Evolutionary conservation across 2,888 invertebrate genomes (phyloP).

Genomic region (Tanypteryx hageni): DNA sequence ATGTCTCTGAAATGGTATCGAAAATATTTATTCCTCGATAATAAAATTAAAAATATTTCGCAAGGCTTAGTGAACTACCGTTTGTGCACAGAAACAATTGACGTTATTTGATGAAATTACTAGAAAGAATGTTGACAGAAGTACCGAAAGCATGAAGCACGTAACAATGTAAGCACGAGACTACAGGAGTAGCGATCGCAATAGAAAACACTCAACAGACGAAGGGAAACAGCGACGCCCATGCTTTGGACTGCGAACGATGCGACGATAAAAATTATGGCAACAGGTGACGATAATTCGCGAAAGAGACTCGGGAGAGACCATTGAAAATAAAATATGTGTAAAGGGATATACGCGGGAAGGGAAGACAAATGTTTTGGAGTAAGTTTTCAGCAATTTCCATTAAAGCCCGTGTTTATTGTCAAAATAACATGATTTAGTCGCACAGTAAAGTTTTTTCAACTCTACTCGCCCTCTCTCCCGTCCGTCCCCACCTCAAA

Average conservation of each 20-base stretch:
- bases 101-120: not conserved
- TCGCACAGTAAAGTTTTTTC: not conserved
- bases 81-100: no score
- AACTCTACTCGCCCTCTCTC: not conserved
- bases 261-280: not conserved
- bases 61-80: no score
- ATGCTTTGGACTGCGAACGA: not conserved
- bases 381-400: constrained; percentile 16
- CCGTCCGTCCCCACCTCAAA: not conserved
- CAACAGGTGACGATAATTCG: not conserved
- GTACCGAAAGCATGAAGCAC: not conserved
- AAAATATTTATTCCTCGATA: no score
- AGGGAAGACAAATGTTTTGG: not conserved
- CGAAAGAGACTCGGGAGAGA: not conserved
- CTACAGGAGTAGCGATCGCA: no score
- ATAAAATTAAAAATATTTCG: no score
- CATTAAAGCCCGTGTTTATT: constrained; percentile 28
- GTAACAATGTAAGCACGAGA: no score
- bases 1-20: no score
- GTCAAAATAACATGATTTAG: constrained; percentile 22
- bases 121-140: not conserved
- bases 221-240: no score
- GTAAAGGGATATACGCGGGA: not conserved
- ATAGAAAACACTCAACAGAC: no score
- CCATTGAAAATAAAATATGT: not conserved